Percentiles rank a stretch among this genome's conserved stretches.
Evolutionary conservation across 2,888 invertebrate genomes (phyloP).

Genomic region (Aromia moschata): DNA sequence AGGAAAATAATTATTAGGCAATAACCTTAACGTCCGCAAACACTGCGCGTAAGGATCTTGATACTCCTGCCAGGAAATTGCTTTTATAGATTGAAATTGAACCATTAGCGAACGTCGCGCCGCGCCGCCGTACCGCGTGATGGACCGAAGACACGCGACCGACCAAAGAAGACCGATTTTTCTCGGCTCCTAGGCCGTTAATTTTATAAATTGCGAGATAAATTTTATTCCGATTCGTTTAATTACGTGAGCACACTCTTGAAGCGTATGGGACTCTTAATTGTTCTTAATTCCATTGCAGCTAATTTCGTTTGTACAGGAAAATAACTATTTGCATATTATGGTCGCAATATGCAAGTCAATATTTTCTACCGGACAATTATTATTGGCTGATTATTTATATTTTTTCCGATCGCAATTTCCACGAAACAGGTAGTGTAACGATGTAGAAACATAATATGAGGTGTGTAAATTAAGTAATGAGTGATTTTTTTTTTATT

Average conservation of each 20-base stretch:
- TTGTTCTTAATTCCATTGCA: background rate
- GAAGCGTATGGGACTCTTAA: background rate
- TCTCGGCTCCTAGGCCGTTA: background rate
- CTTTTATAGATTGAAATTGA: constrained; percentile 9
- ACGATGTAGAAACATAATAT: too few relatives aligned
- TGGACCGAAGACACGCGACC: constrained; percentile 8
- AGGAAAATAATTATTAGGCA: constrained; percentile 5
- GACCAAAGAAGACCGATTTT: background rate
- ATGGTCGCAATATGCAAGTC: background rate
- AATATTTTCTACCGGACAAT: background rate
- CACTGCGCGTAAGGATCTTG: background rate
- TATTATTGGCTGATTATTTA: too few relatives aligned
- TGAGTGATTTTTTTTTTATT: too few relatives aligned
- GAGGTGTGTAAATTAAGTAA: too few relatives aligned
- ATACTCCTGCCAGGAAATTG: background rate
- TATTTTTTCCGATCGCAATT: background rate
- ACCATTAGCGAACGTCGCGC: constrained; percentile 5
- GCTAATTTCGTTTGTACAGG: background rate
- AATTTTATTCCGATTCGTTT: too few relatives aligned
- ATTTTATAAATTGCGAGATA: background rate
- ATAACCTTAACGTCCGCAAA: constrained; percentile 1
- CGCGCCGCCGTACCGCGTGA: background rate
- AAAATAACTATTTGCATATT: background rate
- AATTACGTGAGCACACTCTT: background rate
- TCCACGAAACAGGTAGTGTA: background rate